Conservation (phyloP, 2,888 invertebrate genomes). For the Nemotelus pantherinus region DNA sequence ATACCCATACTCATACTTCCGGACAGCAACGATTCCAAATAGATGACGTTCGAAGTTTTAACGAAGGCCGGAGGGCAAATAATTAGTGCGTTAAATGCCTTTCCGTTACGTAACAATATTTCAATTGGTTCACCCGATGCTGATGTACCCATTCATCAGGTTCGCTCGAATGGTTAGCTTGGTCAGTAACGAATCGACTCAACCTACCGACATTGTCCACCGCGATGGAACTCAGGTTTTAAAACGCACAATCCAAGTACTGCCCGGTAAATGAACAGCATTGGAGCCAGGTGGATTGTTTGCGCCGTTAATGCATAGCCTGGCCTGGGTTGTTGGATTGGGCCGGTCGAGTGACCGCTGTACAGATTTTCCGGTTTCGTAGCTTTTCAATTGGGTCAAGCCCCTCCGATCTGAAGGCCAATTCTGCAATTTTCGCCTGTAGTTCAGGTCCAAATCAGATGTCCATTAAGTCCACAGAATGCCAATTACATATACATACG, state of each 20-base stretch:
- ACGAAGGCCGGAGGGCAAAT: no score
- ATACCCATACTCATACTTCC: no score
- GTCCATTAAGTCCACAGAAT: constrained; percentile 15
- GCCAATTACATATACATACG: background rate
- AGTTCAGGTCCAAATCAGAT: background rate
- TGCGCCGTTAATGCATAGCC: no score
- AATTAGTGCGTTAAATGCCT: background rate
- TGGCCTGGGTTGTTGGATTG: no score
- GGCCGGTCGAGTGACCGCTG: background rate
- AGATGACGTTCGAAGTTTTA: no score
- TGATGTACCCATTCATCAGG: background rate
- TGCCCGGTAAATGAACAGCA: no score
- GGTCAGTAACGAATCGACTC: background rate
- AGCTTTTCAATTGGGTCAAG: constrained; percentile 22
- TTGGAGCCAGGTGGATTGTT: no score
- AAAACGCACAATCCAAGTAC: no score
- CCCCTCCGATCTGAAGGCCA: constrained; percentile 8
- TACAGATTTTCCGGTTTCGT: constrained; percentile 26
- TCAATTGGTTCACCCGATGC: background rate
- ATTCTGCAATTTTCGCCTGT: constrained; percentile 25
- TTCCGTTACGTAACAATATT: background rate
- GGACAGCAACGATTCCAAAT: no score
- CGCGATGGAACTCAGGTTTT: no score
- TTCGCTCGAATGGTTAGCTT: background rate
- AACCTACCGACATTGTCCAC: background rate